phyloP scores from a whole-genome alignment of 1,140 invertebrate species.

The Neodiprion lecontei region DNA sequence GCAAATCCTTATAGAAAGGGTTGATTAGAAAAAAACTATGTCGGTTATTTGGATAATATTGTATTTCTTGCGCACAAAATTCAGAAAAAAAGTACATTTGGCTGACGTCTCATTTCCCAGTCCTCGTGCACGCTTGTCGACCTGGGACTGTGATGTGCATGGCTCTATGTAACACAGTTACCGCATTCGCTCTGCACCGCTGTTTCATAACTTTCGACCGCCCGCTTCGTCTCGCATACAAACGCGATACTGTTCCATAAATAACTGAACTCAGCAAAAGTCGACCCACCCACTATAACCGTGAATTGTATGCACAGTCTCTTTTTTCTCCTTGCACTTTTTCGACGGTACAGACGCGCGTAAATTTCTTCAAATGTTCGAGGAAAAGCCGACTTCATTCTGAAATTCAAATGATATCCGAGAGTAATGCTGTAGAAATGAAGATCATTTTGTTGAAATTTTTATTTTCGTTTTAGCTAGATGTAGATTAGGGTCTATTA shows the following conservation, averaged over 20 bases:
- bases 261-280: conserved; percentile 3
- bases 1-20: too few species aligned
- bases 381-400: neutral
- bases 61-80: too few species aligned
- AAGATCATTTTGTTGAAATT: too few species aligned
- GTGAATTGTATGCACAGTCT: conserved; percentile 22
- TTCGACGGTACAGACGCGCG: neutral
- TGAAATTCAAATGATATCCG: too few species aligned
- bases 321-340: neutral
- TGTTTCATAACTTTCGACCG: conserved; percentile 36
- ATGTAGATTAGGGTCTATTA: too few species aligned
- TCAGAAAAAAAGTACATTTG: too few species aligned
- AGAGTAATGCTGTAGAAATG: too few species aligned
- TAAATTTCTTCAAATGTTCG: neutral
- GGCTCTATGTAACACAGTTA: conserved; percentile 31
- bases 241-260: neutral
- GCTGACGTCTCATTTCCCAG: neutral
- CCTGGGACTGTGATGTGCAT: conserved; percentile 14
- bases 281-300: conserved; percentile 36
- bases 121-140: neutral
- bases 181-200: conserved; percentile 34
- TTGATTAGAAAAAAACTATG: too few species aligned
- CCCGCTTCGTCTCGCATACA: neutral
- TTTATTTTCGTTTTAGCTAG: too few species aligned
- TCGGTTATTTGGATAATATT: too few species aligned